phyloP scores from a whole-genome alignment of 2,888 invertebrate genomes.

The Drosophila quinaria region DNA sequence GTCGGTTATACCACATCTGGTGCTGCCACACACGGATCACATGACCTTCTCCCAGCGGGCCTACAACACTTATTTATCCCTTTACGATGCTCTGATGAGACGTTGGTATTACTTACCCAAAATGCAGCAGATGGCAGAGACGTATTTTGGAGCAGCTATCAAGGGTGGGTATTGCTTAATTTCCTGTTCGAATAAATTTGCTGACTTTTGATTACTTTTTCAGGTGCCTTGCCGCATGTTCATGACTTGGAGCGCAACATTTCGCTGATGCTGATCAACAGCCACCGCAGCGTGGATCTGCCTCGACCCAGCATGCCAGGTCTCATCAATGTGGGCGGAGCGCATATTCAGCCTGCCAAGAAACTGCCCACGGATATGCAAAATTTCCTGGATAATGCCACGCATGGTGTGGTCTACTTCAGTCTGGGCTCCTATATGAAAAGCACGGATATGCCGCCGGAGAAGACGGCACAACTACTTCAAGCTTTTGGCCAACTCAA shows the following conservation, averaged over 20 bases:
- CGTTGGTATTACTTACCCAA: constrained; percentile 83
- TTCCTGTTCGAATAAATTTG: neutral
- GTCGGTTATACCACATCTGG: constrained; percentile 84
- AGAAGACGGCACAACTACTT: constrained; percentile 83
- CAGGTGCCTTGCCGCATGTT: constrained; percentile 84
- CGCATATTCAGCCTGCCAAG: constrained; percentile 83
- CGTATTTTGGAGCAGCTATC: constrained; percentile 76
- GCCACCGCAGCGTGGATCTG: constrained; percentile 86
- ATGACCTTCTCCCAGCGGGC: constrained; percentile 85
- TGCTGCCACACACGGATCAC: constrained; percentile 83
- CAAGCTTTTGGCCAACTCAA: constrained; percentile 86
- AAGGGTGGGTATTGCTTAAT: constrained; percentile 56
- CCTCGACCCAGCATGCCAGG: constrained; percentile 86
- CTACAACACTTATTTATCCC: constrained; percentile 83
- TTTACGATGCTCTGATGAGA: constrained; percentile 81
- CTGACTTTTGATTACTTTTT: neutral
- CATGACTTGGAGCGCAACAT: constrained; percentile 86
- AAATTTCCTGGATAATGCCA: constrained; percentile 84
- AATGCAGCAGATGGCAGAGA: constrained; percentile 84
- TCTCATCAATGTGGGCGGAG: constrained; percentile 84
- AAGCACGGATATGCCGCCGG: constrained; percentile 85
- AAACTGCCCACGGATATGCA: constrained; percentile 81
- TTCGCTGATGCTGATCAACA: constrained; percentile 86
- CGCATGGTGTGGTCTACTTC: constrained; percentile 86
- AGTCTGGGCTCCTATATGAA: constrained; percentile 86